Evolutionary conservation across 53 echinoderm and acorn worm genomes (phyloP), one percentile per base, ranked within the genome.

Genomic region (Luidia sarsii): DNA sequence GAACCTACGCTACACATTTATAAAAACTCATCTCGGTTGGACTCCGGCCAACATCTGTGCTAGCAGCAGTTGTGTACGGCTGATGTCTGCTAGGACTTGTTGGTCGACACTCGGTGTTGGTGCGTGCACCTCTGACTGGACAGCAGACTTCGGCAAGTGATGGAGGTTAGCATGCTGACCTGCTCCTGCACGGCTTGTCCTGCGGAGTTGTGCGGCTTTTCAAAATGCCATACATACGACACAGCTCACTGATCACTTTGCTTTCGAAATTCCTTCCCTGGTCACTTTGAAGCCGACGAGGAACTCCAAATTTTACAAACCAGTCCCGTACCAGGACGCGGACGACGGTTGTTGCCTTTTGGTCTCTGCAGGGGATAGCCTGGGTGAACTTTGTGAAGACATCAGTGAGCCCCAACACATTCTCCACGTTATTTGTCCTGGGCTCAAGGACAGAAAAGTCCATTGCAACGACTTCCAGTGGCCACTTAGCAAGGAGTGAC

Each of bases 321-420:
- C 81, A 87, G 18, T 70, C 64, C 18, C 38, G 36, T 9, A 87
- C 71, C 9, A 87, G 57, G 0, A 81, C 60, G n/a, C 55, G 38
- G 0, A 82, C 87, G n/a, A 82, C 87, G 0, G 87, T 87, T 2
- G 53, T 65, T 10, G 74, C 82, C 33, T 55, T 64, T 43, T 82
- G 88, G 55, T 87, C 87, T 14, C 18, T 48, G 0, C 70, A 70
- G 0, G 87, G 81, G 2, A 88, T 55, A 7, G 88, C 88, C n/a
- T n/a, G n/a, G n/a, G n/a, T n/a, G n/a, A n/a, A n/a, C n/a, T n/a
- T n/a, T n/a, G n/a, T n/a, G n/a, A 82, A 82, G 25, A 88, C 88
- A 48, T 82, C 88, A 1, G 91, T 91, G 23, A 87, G 21, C 5
- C 83, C 87, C 0, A 90, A 79, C 8, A 90, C 83, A 34, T 87